Conservation (phyloP, 1,140 invertebrate species). For the Limonius californicus region DNA sequence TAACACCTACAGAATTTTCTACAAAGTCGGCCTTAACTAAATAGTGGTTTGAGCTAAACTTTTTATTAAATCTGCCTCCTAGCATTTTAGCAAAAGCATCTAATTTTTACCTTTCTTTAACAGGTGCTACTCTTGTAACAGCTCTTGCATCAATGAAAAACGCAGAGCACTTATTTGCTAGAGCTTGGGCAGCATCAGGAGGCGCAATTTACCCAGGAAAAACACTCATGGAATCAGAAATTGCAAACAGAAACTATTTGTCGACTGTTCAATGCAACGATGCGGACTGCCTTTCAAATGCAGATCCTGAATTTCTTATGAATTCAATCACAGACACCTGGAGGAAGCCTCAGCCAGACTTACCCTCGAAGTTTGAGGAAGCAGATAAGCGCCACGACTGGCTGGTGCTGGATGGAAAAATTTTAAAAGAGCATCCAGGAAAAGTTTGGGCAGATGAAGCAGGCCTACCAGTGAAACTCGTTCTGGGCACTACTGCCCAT, state of each 20-base stretch:
- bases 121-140: conserved; percentile 67
- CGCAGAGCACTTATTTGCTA: conserved; percentile 59
- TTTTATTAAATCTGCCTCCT: background rate
- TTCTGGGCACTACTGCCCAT: conserved; percentile 71
- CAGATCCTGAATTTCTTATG: conserved; percentile 60
- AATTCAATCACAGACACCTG: conserved; percentile 65
- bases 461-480: conserved; percentile 53
- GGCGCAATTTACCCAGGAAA: conserved; percentile 65
- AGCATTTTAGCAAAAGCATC: too few species aligned
- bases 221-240: conserved; percentile 57
- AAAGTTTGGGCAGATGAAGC: conserved; percentile 54
- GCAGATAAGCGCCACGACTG: conserved; percentile 62
- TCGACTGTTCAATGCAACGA: conserved; percentile 52
- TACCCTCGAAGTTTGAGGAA: conserved; percentile 57
- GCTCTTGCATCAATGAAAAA: conserved; percentile 58
- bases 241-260: conserved; percentile 57
- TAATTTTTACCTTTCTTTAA: too few species aligned
- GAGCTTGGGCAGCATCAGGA: conserved; percentile 71
- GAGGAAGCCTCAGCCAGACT: conserved; percentile 56
- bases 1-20: background rate
- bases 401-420: conserved; percentile 68
- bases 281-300: conserved; percentile 57
- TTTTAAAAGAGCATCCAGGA: conserved; percentile 61
- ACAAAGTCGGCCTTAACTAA: background rate
- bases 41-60: too few species aligned